A percentile compares a stretch with the other conserved stretches of the same genome.
Conservation (phyloP, 64 coral and sea anemone species). For the Stylophora pistillata region DNA sequence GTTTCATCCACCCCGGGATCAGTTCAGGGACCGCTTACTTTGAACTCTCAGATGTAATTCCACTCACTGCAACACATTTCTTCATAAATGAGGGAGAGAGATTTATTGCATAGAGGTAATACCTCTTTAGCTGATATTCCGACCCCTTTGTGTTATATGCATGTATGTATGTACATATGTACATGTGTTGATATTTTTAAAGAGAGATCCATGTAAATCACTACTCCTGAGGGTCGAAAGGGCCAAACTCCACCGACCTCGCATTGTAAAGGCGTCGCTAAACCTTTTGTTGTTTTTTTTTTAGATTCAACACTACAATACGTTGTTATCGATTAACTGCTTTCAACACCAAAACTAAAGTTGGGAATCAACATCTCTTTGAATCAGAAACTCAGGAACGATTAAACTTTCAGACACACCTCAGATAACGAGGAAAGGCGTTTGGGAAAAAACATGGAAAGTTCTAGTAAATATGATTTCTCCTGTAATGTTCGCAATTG, state of each 20-base stretch:
- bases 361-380: not conserved
- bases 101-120: too few relatives aligned
- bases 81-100: too few relatives aligned
- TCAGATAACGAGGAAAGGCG: not conserved
- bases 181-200: too few relatives aligned
- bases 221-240: too few relatives aligned
- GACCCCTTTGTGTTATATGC: too few relatives aligned
- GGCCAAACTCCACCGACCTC: not conserved
- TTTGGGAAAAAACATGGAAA: not conserved
- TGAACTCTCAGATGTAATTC: too few relatives aligned
- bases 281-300: not conserved
- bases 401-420: not conserved
- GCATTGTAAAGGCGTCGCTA: not conserved
- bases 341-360: not conserved
- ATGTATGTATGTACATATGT: too few relatives aligned
- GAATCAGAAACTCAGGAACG: not conserved
- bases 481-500: not conserved
- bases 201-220: too few relatives aligned
- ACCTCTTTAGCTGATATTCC: too few relatives aligned
- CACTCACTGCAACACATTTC: too few relatives aligned
- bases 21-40: too few relatives aligned
- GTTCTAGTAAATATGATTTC: not conserved
- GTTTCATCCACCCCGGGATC: too few relatives aligned
- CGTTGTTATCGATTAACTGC: not conserved
- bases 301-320: not conserved